Evolutionary conservation across 2,797 vertebrate species (phyloP).

Genomic region (Sebastes minor): DNA sequence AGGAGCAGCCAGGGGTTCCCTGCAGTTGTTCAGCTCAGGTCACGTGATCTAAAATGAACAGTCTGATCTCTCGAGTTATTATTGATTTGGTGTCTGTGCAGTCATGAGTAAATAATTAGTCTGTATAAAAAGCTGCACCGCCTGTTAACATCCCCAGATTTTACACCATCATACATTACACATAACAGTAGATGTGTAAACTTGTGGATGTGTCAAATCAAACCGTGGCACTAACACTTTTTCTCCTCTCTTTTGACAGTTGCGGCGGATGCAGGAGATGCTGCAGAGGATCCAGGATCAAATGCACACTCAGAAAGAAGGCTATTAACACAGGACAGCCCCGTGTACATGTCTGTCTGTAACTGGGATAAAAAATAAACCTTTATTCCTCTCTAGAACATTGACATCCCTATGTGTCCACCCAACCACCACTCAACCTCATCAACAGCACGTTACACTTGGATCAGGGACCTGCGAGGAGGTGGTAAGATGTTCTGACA

Average conservation of each 20-base stretch:
- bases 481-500: constrained; percentile 44
- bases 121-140: not conserved
- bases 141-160: not conserved
- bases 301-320: constrained; percentile 83
- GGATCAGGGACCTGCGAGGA: constrained; percentile 41
- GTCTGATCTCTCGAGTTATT: not conserved
- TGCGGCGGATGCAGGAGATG: constrained; percentile 87
- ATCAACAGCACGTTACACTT: constrained; percentile 32
- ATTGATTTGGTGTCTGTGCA: constrained; percentile 50
- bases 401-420: constrained; percentile 36
- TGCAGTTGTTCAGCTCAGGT: not conserved
- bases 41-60: constrained; percentile 37
- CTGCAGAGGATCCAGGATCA: constrained; percentile 85
- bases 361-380: constrained; percentile 38
- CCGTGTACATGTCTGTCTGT: not conserved
- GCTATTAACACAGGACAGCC: constrained; percentile 71
- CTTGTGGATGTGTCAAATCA: not conserved
- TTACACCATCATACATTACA: too few species aligned
- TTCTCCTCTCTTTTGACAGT: constrained; percentile 59
- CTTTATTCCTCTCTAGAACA: constrained; percentile 39
- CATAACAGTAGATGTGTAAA: too few species aligned
- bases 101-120: constrained; percentile 26
- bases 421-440: constrained; percentile 36
- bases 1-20: not conserved
- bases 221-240: not conserved